Conservation (phyloP, 1,140 invertebrate species). For the Drosophila hydei region DNA sequence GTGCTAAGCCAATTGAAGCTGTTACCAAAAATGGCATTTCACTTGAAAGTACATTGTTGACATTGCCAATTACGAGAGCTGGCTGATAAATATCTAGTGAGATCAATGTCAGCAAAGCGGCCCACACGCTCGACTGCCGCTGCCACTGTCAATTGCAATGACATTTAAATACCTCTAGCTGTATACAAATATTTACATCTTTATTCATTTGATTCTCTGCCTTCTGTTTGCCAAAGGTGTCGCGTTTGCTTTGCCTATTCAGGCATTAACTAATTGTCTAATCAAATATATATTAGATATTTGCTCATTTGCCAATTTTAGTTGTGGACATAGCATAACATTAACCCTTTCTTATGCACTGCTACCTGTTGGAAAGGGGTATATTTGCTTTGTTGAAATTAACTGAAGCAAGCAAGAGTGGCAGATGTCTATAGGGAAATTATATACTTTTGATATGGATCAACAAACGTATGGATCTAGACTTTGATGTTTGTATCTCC, state of each 20-base stretch:
- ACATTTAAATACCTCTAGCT: slow-evolving; percentile 27
- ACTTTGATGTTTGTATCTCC: too few species aligned
- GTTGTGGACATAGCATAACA: not conserved
- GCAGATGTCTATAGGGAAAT: too few species aligned
- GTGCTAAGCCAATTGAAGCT: slow-evolving; percentile 43
- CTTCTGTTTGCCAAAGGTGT: slow-evolving; percentile 32
- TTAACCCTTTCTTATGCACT: too few species aligned
- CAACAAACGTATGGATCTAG: too few species aligned
- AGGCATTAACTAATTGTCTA: slow-evolving; percentile 56
- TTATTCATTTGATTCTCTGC: not conserved
- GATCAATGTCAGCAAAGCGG: slow-evolving; percentile 67
- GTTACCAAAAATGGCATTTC: slow-evolving; percentile 31
- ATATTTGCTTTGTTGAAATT: too few species aligned
- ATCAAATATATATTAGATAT: slow-evolving; percentile 44
- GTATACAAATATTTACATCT: slow-evolving; percentile 1
- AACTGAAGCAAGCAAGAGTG: too few species aligned
- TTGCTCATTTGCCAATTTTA: slow-evolving; percentile 35
- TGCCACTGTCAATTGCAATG: slow-evolving; percentile 2
- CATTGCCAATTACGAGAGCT: slow-evolving; percentile 42
- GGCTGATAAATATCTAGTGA: slow-evolving; percentile 38
- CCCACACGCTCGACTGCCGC: slow-evolving; percentile 38
- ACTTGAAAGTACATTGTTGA: slow-evolving; percentile 32
- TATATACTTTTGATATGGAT: too few species aligned
- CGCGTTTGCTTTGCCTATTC: slow-evolving; percentile 45
- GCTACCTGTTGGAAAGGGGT: too few species aligned